These are phyloP conservation scores for Drosophila triauraria DNA, from an alignment of 1,140 invertebrate species.

Conservation along the genomic window DNA sequence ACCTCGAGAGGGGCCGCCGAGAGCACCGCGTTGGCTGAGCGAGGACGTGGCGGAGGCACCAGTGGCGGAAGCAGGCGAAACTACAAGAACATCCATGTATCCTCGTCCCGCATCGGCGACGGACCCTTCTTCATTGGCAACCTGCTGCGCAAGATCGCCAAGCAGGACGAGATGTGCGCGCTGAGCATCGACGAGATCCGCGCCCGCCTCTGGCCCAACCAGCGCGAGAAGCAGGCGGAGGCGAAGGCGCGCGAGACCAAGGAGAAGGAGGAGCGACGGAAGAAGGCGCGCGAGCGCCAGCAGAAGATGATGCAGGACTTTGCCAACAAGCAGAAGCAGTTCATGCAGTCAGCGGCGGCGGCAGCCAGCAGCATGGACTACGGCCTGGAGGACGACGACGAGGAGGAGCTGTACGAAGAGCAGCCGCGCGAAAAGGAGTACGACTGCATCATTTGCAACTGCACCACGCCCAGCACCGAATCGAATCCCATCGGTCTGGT, in stretches of 20 bases:
- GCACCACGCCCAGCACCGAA: slow-evolving; percentile 93
- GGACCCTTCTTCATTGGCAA: slow-evolving; percentile 94
- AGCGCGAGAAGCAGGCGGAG: slow-evolving; percentile 91
- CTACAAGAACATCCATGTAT: slow-evolving; percentile 71
- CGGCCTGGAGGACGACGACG: slow-evolving; percentile 86
- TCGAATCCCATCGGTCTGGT: slow-evolving; percentile 96
- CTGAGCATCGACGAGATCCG: slow-evolving; percentile 89
- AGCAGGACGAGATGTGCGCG: slow-evolving; percentile 89
- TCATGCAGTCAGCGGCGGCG: slow-evolving; percentile 92
- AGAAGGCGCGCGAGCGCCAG: slow-evolving; percentile 94
- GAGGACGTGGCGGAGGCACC: slow-evolving; percentile 2
- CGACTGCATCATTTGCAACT: slow-evolving; percentile 98
- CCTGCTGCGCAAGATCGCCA: slow-evolving; percentile 90
- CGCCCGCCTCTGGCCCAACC: slow-evolving; percentile 91
- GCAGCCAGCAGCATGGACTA: slow-evolving; percentile 89
- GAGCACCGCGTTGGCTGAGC: slow-evolving; percentile 60
- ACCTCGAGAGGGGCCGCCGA: slow-evolving; percentile 56
- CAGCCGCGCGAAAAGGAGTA: slow-evolving; percentile 90
- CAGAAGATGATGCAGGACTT: slow-evolving; percentile 97
- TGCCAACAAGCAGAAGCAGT: slow-evolving; percentile 95
- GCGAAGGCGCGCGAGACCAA: slow-evolving; percentile 89
- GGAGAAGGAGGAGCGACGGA: slow-evolving; percentile 92
- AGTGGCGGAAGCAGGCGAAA: slow-evolving; percentile 7
- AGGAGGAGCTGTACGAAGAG: slow-evolving; percentile 88
- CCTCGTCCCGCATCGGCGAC: slow-evolving; percentile 91